Evolutionary conservation across 2,888 invertebrate genomes (phyloP).

Genomic region (Amphipyra tragopoginis): DNA sequence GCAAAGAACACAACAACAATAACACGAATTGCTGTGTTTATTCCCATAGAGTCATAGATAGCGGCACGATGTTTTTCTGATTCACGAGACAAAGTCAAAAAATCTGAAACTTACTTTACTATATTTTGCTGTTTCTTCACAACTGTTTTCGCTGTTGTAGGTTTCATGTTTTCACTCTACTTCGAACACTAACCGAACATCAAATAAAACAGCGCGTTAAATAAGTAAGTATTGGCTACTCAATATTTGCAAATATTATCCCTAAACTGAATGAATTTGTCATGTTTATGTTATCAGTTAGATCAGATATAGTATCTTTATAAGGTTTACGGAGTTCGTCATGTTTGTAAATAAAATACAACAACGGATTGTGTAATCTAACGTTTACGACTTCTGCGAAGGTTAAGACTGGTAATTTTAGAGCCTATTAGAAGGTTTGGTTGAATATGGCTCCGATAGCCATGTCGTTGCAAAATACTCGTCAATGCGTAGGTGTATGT

Average conservation of each 20-base stretch:
- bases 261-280: slow-evolving; percentile 36
- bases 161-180: slow-evolving; percentile 19
- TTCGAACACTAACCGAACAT: not conserved
- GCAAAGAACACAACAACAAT: slow-evolving; percentile 1
- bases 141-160: slow-evolving; percentile 3
- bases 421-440: slow-evolving; percentile 17
- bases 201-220: slow-evolving; percentile 5
- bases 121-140: slow-evolving; percentile 14
- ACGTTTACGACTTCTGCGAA: slow-evolving; percentile 19
- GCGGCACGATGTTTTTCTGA: not conserved
- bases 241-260: slow-evolving; percentile 21
- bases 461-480: slow-evolving; percentile 16
- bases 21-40: not conserved
- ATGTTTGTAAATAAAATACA: slow-evolving; percentile 37
- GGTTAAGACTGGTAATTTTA: slow-evolving; percentile 33
- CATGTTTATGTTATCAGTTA: slow-evolving; percentile 34
- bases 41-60: too few species aligned
- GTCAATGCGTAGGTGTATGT: slow-evolving; percentile 1
- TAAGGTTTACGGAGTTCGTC: slow-evolving; percentile 19
- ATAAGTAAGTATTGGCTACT: too few species aligned
- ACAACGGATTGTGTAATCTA: slow-evolving; percentile 18
- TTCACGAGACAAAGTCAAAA: not conserved
- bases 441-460: slow-evolving; percentile 28
- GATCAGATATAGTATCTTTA: slow-evolving; percentile 38
- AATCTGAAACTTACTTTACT: slow-evolving; percentile 24